Evolutionary conservation across 2,113 vertebrate species (phyloP).

Genomic region (Pelecanus crispus): DNA sequence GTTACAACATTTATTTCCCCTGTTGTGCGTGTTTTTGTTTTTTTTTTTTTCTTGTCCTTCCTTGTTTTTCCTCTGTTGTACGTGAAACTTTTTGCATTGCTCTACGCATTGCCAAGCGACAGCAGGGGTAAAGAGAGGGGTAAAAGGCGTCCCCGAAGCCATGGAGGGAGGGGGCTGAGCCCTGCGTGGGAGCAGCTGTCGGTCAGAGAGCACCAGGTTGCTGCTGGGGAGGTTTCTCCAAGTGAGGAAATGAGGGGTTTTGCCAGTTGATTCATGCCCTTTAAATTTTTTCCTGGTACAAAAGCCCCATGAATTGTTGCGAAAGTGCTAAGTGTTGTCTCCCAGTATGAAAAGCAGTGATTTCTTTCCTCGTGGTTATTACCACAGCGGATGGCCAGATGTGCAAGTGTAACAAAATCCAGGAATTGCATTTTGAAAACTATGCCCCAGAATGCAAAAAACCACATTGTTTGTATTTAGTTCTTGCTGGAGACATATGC

Average conservation of each 20-base stretch:
- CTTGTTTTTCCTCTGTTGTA: background rate
- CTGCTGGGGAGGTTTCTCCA: background rate
- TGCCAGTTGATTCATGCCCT: background rate
- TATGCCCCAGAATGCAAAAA: background rate
- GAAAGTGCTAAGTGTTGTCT: background rate
- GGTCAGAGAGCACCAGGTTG: background rate
- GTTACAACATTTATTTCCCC: background rate
- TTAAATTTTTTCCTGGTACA: background rate
- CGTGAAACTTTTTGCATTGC: background rate
- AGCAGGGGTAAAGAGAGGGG: background rate
- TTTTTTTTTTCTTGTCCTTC: background rate
- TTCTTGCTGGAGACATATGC: background rate
- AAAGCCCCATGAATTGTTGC: accelerated
- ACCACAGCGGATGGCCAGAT: background rate
- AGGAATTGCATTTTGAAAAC: background rate
- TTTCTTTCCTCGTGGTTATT: background rate
- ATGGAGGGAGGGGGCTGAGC: background rate
- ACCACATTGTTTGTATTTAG: background rate
- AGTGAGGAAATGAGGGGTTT: background rate
- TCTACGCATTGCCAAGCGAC: no score
- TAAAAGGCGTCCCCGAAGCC: background rate
- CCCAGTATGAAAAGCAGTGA: accelerated
- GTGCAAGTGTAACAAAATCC: background rate
- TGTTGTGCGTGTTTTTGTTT: no score
- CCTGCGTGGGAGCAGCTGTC: accelerated